Percentiles rank a stretch among this genome's conserved stretches.
These are phyloP conservation scores for Heliconius hewitsoni DNA, from an alignment of 1,140 invertebrate species.

Conservation along the genomic window DNA sequence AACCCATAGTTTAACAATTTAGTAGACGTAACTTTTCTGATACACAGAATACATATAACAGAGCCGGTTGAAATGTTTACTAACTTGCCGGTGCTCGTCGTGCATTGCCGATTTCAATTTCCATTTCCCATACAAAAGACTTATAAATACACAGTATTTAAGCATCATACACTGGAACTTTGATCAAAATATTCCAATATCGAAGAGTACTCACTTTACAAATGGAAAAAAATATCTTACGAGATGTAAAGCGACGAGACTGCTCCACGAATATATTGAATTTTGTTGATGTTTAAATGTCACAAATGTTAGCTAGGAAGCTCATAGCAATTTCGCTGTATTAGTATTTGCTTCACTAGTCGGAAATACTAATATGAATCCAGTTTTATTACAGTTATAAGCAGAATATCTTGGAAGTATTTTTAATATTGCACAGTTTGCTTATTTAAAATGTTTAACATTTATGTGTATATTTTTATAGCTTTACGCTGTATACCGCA, in stretches of 20 bases:
- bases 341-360: slow-evolving; percentile 12
- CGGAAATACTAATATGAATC: slow-evolving; percentile 15
- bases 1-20: slow-evolving; percentile 39
- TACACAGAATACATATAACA: slow-evolving; percentile 44
- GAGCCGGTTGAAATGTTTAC: slow-evolving; percentile 59
- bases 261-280: neutral
- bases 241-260: slow-evolving; percentile 21
- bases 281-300: slow-evolving; percentile 23
- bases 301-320: slow-evolving; percentile 23
- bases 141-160: slow-evolving; percentile 44
- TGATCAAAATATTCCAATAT: slow-evolving; percentile 32
- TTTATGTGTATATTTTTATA: neutral
- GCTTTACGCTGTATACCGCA: no score
- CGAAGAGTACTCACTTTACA: slow-evolving; percentile 21
- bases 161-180: slow-evolving; percentile 25
- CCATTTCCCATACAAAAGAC: slow-evolving; percentile 30
- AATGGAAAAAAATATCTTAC: slow-evolving; percentile 29
- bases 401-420: neutral
- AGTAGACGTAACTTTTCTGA: slow-evolving; percentile 36
- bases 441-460: neutral
- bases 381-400: slow-evolving; percentile 17
- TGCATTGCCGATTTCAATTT: slow-evolving; percentile 25
- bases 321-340: slow-evolving; percentile 15
- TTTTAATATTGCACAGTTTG: neutral
- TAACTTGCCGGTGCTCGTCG: slow-evolving; percentile 49